phyloP scores from a whole-genome alignment of 2,888 invertebrate genomes.

The Lepidonotus clava region DNA sequence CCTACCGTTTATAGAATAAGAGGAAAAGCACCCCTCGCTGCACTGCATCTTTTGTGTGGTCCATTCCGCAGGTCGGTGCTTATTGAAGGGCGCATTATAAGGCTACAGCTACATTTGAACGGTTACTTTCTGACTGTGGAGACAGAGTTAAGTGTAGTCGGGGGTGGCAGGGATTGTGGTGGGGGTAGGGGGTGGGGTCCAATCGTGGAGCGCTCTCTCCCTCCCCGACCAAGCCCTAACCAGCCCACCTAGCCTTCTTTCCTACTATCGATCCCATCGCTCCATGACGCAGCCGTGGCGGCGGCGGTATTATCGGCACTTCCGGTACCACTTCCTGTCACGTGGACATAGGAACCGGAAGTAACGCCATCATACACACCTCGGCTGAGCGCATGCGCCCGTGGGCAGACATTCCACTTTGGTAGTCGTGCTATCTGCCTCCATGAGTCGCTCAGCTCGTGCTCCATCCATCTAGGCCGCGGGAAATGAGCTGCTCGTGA shows the following conservation, averaged over 20 bases:
- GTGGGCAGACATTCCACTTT: constrained; percentile 10
- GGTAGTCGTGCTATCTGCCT: background rate
- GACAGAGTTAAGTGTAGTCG: background rate
- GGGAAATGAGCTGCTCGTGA: background rate
- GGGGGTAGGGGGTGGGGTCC: background rate
- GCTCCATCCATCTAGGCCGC: background rate
- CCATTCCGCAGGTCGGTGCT: background rate
- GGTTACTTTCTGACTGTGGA: background rate
- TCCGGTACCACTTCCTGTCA: constrained; percentile 42
- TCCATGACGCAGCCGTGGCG: background rate
- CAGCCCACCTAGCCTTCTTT: constrained; percentile 9
- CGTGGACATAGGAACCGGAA: constrained; percentile 40
- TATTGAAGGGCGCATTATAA: background rate
- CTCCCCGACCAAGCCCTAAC: background rate
- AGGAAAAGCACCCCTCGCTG: too few relatives aligned
- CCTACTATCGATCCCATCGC: background rate
- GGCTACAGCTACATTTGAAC: background rate
- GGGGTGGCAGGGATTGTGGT: background rate
- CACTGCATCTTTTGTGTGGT: background rate
- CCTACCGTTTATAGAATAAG: too few relatives aligned
- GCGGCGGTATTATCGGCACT: constrained; percentile 34
- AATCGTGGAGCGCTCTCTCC: background rate
- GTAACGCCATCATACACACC: constrained; percentile 42
- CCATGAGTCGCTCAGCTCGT: background rate
- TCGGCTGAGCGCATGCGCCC: constrained; percentile 25